Evolutionary conservation across 2,113 vertebrate genomes (phyloP).

Genomic region (Cephalopholis sonnerati): DNA sequence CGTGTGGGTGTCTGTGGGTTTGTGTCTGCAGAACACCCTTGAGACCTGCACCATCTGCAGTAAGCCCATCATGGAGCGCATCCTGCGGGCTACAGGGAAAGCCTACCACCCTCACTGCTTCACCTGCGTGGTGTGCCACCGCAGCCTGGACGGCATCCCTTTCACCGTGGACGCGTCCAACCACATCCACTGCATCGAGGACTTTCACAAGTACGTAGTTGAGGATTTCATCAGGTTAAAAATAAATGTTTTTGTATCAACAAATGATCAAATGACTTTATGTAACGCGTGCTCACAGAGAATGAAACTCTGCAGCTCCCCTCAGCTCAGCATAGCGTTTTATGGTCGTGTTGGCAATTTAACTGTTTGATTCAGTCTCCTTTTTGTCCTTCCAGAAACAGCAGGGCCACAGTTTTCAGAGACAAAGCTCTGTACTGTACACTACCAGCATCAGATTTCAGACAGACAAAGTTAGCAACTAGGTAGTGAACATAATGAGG

Average conservation of each 20-base stretch:
- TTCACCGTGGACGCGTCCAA: slow-evolving; percentile 97
- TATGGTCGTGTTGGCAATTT: not conserved
- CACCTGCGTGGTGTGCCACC: slow-evolving; percentile 96
- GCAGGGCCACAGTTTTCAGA: not conserved
- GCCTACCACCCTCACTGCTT: slow-evolving; percentile 99
- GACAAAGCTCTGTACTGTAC: not conserved
- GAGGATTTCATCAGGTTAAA: not conserved
- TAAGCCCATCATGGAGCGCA: slow-evolving; percentile 98
- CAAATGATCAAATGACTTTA: not conserved
- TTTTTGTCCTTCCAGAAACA: not conserved
- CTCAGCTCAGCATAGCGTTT: not conserved
- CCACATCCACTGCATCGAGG: slow-evolving; percentile 99
- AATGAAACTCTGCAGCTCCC: not conserved
- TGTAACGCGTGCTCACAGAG: not conserved
- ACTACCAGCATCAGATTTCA: not conserved
- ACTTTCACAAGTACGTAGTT: slow-evolving; percentile 94
- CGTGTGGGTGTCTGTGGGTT: slow-evolving; percentile 61
- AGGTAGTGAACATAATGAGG: too few relatives aligned
- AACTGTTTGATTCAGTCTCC: too few relatives aligned
- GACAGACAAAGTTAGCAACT: not conserved
- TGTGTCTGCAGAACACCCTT: slow-evolving; percentile 90
- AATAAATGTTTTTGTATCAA: not conserved
- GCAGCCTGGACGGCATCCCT: slow-evolving; percentile 97
- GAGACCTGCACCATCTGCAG: slow-evolving; percentile 95
- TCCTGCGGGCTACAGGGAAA: slow-evolving; percentile 96